Evolutionary conservation across 1,140 invertebrate species (phyloP).

Genomic region (Philaenus spumarius): DNA sequence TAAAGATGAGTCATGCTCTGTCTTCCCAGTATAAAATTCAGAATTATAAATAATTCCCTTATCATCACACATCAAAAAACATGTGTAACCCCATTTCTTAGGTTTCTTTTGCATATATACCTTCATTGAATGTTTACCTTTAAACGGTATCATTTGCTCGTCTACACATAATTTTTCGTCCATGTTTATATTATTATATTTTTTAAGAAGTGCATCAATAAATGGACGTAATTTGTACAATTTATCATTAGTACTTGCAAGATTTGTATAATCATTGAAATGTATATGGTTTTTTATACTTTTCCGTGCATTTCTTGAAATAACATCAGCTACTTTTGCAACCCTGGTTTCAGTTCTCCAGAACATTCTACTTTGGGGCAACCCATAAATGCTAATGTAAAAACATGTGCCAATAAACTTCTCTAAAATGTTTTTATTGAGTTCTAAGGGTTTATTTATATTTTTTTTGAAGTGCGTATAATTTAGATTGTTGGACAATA

Average conservation of each 20-base stretch:
- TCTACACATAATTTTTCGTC: background rate
- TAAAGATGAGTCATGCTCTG: background rate
- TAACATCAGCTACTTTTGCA: background rate
- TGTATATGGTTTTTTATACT: background rate
- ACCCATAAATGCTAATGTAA: no score
- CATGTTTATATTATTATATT: background rate
- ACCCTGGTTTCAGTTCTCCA: background rate
- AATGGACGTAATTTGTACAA: background rate
- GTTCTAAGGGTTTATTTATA: no score
- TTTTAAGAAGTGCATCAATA: background rate
- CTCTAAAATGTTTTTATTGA: no score
- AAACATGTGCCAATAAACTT: no score
- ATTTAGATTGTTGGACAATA: no score
- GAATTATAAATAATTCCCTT: background rate
- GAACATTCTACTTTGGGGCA: background rate
- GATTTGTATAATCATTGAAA: no score
- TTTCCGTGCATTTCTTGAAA: background rate
- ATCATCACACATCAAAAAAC: no score
- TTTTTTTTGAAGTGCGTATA: no score
- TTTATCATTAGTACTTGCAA: no score
- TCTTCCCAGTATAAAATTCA: background rate
- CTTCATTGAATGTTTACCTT: background rate
- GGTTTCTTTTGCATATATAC: no score
- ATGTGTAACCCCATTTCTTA: background rate
- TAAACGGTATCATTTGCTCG: no score